Evolutionary conservation across 2,888 invertebrate genomes (phyloP), one percentile per base, ranked within the genome.

Genomic region (Strigamia transsilvanica): DNA sequence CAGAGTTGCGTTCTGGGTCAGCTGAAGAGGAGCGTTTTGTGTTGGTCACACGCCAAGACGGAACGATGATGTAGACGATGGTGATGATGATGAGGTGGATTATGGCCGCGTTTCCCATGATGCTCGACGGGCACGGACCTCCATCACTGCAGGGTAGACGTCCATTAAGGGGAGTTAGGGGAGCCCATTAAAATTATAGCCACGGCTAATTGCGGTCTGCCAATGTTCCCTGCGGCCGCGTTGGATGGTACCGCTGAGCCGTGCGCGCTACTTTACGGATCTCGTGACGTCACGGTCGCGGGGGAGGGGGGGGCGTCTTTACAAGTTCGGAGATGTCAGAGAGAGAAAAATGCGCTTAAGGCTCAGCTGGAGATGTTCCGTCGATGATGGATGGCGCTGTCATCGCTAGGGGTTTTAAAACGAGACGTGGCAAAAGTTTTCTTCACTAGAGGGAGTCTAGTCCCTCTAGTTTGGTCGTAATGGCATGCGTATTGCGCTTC

Each of bases 91-190:
- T 51, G 51, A 51, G 51, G 51, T n/a, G 51, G 51, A 51, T 51
- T 51, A 51, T 51, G 51, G 51, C 2, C 2, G 15, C 2, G 15
- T 34, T 42, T 42, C 42, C 18, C 51, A 6, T 51, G 51, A 51
- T 51, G 51, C 51, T 18, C 51, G 6, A n/a, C 51, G 51, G 15
- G 46, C 46, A 13, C 46, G 46, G 46, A 46, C 46, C 51, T 23
- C 4, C 6, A 66, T 23, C 32, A 7, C 66, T 66, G 66, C 66
- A 66, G 66, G 66, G 66, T 66, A 66, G 23, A 15, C 27, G 27
- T 66, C 66, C 66, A 66, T 66, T 66, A 66, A 66, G 66, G 10
- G 66, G 66, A 66, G 66, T 66, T 66, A 66, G 27, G 66, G 66
- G 66, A 66, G 66, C 3, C 66, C 66, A 66, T 66, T 66, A 66